Conservation (phyloP, 2,113 vertebrate genomes). For the Pan troglodytes region NHGRI_mPanTro3-v2.1_pri NC_072401.2:57187501-57188000, state of each 20-base stretch:
- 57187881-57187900: background rate
- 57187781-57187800: background rate
- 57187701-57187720: background rate
- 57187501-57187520: background rate
- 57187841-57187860: background rate
- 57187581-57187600: background rate
- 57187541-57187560: background rate
- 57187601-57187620: background rate
- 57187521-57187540: background rate
- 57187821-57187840: background rate
- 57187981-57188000: background rate
- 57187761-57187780: background rate
- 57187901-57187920: background rate
- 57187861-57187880: background rate
- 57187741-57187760: background rate
- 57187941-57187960: background rate
- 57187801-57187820: background rate
- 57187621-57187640: background rate
- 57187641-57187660: background rate
- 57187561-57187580: background rate
- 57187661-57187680: background rate
- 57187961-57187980: background rate
- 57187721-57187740: background rate
- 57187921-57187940: background rate
- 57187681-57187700: background rate